Evolutionary conservation across 64 coral and sea anemone genomes (phyloP), one percentile per base, ranked within the genome.

Genomic region (Pachyseris speciosa): DNA sequence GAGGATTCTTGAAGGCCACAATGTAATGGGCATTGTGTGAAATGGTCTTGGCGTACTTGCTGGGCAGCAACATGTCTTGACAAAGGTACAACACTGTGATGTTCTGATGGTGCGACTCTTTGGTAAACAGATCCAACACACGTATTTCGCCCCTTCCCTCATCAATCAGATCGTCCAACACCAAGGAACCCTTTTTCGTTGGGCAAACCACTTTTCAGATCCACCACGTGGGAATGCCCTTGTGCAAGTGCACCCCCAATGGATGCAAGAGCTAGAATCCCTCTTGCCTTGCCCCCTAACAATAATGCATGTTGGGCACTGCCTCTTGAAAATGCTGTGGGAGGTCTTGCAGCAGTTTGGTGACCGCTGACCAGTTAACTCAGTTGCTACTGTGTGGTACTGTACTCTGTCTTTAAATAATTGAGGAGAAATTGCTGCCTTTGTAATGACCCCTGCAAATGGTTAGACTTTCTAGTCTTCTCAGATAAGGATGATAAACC

Each of bases 101-200:
- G 37, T 75, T 51, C 19, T 36, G 16, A 31, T 90, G 88, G 55
- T 90, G 88, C 24, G 59, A 90, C 10, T 45, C 9, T 47, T 51
- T 45, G 8, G 88, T 90, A 8, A 90, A 38, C 8, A 90, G 2
- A 49, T 81, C 88, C 17, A 28, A 29, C 22, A 90, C 30, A 2
- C 22, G 19, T 80, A 51, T 47, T 17, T 80, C 42, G 7, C 53
- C 71, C 31, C 48, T 26, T 16, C 70, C 73, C 19, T 45, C 16
- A 0, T 12, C 30, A 74, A 81, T 90, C 5, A 90, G 59, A 39
- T 90, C 88, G n/a, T 90, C 88, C 2, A 90, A 2, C 9, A 90
- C 33, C 24, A 80, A 30, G n/a, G n/a, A n/a, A n/a, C n/a, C n/a
- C n/a, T n/a, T n/a, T n/a, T n/a, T 39, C 15, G 31, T 3, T 0